Conservation (phyloP, 2,797 vertebrate species). For the Eutrigla gurnardus region DNA sequence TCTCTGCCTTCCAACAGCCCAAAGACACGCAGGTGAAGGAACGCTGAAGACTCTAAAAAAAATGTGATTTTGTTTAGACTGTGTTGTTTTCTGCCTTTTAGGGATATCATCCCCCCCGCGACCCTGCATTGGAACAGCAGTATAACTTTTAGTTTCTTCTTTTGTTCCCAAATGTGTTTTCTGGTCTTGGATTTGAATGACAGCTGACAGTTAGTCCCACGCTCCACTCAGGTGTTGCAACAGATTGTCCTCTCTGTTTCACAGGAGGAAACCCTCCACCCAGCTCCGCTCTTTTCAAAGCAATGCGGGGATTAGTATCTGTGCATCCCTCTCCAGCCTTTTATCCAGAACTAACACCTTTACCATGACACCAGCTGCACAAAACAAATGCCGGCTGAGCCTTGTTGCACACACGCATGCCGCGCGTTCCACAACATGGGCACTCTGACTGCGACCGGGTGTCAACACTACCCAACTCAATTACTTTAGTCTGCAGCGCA, state of each 20-base stretch:
- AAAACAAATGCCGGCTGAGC: conserved; percentile 65
- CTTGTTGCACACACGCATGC: conserved; percentile 58
- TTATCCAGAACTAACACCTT: conserved; percentile 73
- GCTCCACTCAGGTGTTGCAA: conserved; percentile 66
- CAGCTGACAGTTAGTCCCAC: conserved; percentile 31
- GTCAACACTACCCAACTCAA: conserved; percentile 83
- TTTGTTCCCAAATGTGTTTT: conserved; percentile 4
- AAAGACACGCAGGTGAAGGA: conserved; percentile 15
- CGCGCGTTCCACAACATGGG: conserved; percentile 78
- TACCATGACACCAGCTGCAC: conserved; percentile 65
- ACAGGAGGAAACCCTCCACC: conserved; percentile 63
- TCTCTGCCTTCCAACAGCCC: conserved; percentile 22
- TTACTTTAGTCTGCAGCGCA: conserved; percentile 79
- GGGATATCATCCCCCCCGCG: background rate
- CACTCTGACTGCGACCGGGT: conserved; percentile 71
- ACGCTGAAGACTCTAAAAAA: background rate
- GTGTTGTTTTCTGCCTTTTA: background rate
- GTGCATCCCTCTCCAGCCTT: conserved; percentile 58
- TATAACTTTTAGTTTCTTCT: background rate
- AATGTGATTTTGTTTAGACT: background rate
- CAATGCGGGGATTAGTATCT: conserved; percentile 71
- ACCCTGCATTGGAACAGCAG: conserved; percentile 11
- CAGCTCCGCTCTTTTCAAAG: conserved; percentile 48
- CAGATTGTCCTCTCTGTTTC: conserved; percentile 73
- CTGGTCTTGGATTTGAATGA: conserved; percentile 36